Conservation (phyloP, 2,888 invertebrate species). For the Atethmia centrago region DNA sequence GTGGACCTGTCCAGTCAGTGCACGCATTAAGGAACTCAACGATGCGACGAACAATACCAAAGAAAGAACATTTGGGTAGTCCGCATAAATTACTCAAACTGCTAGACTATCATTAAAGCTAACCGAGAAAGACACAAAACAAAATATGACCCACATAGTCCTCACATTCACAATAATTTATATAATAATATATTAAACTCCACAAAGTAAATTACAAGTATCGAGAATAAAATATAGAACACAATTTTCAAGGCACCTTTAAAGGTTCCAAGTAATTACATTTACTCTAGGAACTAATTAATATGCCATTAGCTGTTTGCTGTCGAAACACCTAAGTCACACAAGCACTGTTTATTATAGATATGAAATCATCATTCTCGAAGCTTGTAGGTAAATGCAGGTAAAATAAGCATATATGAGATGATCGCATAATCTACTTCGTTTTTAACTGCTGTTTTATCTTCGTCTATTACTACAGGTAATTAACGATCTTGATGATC, state of each 20-base stretch:
- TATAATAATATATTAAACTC: no score
- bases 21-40: no score
- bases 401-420: background rate
- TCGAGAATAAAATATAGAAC: background rate
- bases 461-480: background rate
- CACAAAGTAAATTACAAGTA: no score
- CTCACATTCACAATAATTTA: no score
- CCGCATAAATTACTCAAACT: no score
- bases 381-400: conserved; percentile 11
- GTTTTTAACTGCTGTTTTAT: conserved; percentile 13
- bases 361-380: conserved; percentile 36
- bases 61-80: no score
- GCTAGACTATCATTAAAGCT: no score
- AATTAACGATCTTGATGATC: background rate
- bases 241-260: background rate
- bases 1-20: no score
- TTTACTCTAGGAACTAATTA: conserved; percentile 50
- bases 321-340: conserved; percentile 42
- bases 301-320: conserved; percentile 58
- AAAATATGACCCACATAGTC: no score
- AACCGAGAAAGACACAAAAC: no score
- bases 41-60: no score
- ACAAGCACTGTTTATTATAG: conserved; percentile 17
- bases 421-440: background rate
- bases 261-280: conserved; percentile 11